Base-by-base conservation (phyloP, 1,140 invertebrate species). In the Drosophila suzukii region DNA sequence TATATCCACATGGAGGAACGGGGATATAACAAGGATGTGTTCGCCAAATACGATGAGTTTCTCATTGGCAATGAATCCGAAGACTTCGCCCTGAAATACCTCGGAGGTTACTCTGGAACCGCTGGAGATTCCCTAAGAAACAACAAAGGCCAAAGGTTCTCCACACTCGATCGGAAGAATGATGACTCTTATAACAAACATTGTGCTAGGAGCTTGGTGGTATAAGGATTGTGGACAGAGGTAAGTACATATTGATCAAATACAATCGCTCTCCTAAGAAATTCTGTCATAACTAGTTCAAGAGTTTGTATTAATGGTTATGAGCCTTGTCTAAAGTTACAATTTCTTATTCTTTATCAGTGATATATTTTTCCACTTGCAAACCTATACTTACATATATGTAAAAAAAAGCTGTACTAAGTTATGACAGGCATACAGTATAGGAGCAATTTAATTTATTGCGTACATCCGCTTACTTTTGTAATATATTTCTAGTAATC, bases 201-300 rank as follows among this genome's bases (percentile, higher is more conserved):
- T 17, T 79, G 75, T 7, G 75, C 75, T 54, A 7, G 61, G 75
- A 8, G 75, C 38, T 41, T 78, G 75, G 54, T 78, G 77, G 77
- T 78, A 30, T 39, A 54, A 58, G 5, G 6, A 7, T 32, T 49
- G 47, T 15, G 6, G 4, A 0, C 0, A 17, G 0, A 51, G 71
- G 73, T 75, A 67, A 2, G 32, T 34, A 15, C 3, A 27, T 27
- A 27, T 27, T 12, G 5, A 6, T 53, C 6, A 36, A 13, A 20
- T 13, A 58, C 41, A 27, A 39, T 34, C 32, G 32, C 8, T 34
- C 8, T 34, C 32, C 7, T 10, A 10, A 34, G 10, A 11, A 6
- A 6, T 24, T 30, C 2, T 8, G n/a, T 13, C 8, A 32, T 36
- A 12, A 30, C 13, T 44, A 20, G 11, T 13, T 13, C 13, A 38